Conservation (phyloP, 2,888 invertebrate genomes). For the Phalera bucephala region DNA sequence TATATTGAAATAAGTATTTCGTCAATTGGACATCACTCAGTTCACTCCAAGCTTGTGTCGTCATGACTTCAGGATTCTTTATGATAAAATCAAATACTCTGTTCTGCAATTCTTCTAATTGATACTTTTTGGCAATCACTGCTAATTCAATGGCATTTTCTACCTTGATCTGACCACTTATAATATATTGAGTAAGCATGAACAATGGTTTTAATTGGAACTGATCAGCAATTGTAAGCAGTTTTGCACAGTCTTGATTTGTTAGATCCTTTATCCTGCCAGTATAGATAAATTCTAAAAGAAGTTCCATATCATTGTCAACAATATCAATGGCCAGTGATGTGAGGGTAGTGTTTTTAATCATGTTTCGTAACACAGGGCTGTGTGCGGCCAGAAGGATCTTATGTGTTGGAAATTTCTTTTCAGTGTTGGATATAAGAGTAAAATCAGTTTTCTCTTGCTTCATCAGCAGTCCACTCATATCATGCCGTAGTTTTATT, state of each 20-base stretch:
- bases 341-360: constrained; percentile 38
- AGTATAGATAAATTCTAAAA: constrained; percentile 61
- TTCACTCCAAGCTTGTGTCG: constrained; percentile 55
- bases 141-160: constrained; percentile 62
- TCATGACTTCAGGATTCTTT: constrained; percentile 50
- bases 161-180: constrained; percentile 49
- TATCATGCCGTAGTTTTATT: constrained; percentile 56
- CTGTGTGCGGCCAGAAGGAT: constrained; percentile 62
- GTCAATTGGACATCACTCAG: constrained; percentile 58
- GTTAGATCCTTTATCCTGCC: constrained; percentile 53
- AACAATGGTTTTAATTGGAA: constrained; percentile 51
- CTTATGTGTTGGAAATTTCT: constrained; percentile 53
- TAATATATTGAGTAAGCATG: constrained; percentile 42
- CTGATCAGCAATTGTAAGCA: constrained; percentile 52
- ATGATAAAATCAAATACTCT: constrained; percentile 56
- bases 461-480: constrained; percentile 40
- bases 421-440: constrained; percentile 46
- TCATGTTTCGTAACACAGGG: constrained; percentile 44
- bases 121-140: constrained; percentile 55
- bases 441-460: constrained; percentile 54
- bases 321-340: constrained; percentile 44
- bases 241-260: constrained; percentile 46
- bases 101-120: constrained; percentile 43
- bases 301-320: constrained; percentile 55
- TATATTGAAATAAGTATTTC: constrained; percentile 52